Conservation (phyloP, 2,888 invertebrate genomes). For the Drosophila niveifrons region DNA sequence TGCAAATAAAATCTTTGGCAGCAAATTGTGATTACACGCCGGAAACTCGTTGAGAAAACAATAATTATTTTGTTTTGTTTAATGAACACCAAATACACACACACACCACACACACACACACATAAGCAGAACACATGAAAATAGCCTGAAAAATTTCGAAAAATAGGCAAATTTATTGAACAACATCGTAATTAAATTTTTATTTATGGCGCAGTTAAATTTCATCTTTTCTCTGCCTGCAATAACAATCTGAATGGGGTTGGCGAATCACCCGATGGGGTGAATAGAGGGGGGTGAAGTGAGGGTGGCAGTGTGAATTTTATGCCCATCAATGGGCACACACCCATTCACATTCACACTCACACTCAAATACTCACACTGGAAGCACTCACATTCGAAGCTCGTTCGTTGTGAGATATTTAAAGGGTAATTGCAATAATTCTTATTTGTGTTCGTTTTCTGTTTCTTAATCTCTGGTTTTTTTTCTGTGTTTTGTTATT, state of each 20-base stretch:
- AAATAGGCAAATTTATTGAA: conserved; percentile 41
- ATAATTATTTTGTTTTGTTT: conserved; percentile 13
- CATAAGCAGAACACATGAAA: neutral
- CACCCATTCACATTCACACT: neutral
- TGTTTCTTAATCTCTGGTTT: conserved; percentile 16
- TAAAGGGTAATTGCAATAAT: conserved; percentile 25
- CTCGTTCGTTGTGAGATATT: conserved; percentile 1
- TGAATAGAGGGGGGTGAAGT: neutral
- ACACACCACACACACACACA: neutral
- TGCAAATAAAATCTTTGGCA: neutral
- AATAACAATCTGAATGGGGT: conserved; percentile 26
- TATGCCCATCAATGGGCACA: conserved; percentile 19
- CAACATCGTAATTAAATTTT: conserved; percentile 69
- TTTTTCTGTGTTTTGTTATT: neutral
- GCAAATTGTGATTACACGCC: conserved; percentile 2
- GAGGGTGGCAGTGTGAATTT: neutral
- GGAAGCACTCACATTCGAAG: neutral
- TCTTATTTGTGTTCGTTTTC: conserved; percentile 9
- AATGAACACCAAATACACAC: conserved; percentile 13
- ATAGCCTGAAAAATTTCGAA: conserved; percentile 14
- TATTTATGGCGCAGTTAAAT: conserved; percentile 69
- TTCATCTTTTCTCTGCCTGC: conserved; percentile 52
- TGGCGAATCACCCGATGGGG: neutral
- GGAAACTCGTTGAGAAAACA: conserved; percentile 10
- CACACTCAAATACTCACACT: conserved; percentile 1